phyloP scores from a whole-genome alignment of 2,113 vertebrate genomes.

The Aldabrachelys gigantea region DNA sequence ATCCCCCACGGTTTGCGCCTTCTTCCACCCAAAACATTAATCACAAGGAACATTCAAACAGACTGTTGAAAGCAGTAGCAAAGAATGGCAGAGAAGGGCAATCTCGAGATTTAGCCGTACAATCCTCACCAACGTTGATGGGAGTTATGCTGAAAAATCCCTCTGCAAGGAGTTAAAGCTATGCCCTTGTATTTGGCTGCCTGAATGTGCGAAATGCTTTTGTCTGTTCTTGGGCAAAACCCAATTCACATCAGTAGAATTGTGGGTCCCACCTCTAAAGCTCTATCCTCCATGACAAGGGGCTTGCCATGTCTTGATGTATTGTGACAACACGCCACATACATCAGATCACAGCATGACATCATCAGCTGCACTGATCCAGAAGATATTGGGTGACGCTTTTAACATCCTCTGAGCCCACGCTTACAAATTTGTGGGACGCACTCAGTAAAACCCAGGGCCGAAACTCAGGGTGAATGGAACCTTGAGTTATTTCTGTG shows the following conservation, averaged over 20 bases:
- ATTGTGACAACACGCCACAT: not conserved
- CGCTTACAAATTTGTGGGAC: not conserved
- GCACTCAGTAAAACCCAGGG: not conserved
- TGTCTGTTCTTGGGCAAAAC: not conserved
- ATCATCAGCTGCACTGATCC: not conserved
- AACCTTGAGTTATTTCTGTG: not conserved
- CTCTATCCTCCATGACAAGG: not conserved
- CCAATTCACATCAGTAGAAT: not conserved
- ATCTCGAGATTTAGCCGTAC: not conserved
- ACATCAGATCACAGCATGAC: not conserved
- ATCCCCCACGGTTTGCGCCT: not conserved
- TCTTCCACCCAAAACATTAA: not conserved
- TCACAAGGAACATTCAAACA: not conserved
- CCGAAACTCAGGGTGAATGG: not conserved
- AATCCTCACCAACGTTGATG: not conserved
- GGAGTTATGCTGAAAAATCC: not conserved
- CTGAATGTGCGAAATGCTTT: not conserved
- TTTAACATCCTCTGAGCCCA: not conserved
- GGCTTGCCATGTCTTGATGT: not conserved
- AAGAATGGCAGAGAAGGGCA: not conserved
- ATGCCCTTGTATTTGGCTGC: not conserved
- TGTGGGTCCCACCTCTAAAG: not conserved
- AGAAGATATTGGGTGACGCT: not conserved
- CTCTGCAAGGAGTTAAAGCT: not conserved
- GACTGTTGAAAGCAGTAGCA: constrained; percentile 9